Evolutionary conservation across 1,140 invertebrate genomes (phyloP), one percentile per base, ranked within the genome.

Genomic region (Solenopsis invicta): DNA sequence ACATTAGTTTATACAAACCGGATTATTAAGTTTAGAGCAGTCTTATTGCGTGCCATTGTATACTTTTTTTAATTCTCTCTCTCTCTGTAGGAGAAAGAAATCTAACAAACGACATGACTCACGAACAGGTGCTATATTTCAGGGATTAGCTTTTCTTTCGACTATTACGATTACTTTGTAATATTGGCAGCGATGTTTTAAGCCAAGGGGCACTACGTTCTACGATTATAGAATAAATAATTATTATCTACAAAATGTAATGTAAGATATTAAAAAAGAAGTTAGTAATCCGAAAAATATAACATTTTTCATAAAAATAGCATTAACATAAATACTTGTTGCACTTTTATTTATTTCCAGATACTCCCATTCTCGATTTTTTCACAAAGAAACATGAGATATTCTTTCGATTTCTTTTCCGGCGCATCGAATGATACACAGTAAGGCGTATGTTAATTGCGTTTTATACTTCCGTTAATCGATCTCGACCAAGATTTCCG

Each of bases 401-500:
- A 52, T 34, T 59, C 18, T 54, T 12, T 21, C 50, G 1, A 72
- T 78, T n/a, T 48, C n/a, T 21, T 45, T 54, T 67, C 13, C 24
- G 52, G 77, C 56, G 54, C 18, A 18, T 82, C 8, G 41, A 37
- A 18, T 50, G 18, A 45, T 56, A 24, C 5, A n/a, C 56, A 3
- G n/a, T 34, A 50, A 50, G 4, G 29, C 41, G n/a, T 10, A 24
- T 64, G 18, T 67, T 13, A 37, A 34, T 37, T 16, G 10, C 24
- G 21, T 29, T 8, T n/a, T 29, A 59, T 34, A 75, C 8, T 18
- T 50, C 8, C 52, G 18, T 91, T 61, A 93, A 91, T 92, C 76
- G 29, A 96, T 93, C 89, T 96, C 96, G 54, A 97, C 94, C 91
- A 98, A 95, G 88, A 98, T 98, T 61, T 99, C 97, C 0, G 97